Evolutionary conservation across 2,797 vertebrate genomes (phyloP), one percentile per base, ranked within the genome.

Genomic region (Tragopan temminckii): DNA sequence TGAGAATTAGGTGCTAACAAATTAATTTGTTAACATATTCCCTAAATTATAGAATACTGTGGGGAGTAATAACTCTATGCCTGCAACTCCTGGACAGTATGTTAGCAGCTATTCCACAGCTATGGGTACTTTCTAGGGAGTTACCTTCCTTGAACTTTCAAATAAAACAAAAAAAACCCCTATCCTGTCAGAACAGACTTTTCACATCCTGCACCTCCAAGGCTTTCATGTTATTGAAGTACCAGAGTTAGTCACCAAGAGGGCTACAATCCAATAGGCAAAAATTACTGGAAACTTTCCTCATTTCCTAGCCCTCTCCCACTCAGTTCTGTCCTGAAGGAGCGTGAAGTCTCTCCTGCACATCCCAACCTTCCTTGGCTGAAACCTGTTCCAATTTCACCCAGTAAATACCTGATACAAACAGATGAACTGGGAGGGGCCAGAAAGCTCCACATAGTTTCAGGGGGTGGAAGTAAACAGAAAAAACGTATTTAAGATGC

Each of bases 401-500:
- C 95, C 96, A 72, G 64, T 96, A 97, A 97, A 97, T 97, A 98
- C 98, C 97, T 98, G 97, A 98, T 96, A 93, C 43, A 94, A 97
- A 80, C 90, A 90, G 94, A 98, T 85, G 97, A 96, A 95, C 80
- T 90, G 98, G 98, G 97, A 97, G 98, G 97, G 96, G 96, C 97
- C 96, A 85, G 77, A 96, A 96, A 96, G 83, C 96, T 91, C 87
- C 93, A 96, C 91, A 90, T 59, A 35, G 96, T 87, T 95, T 84
- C 86, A 92, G 98, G 82, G 98, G 98, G 98, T 87, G 97, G 98
- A 98, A 98, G 98, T 97, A 97, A 98, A 98, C 66, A 97, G 96
- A 93, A 96, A 98, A 97, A 96, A 67, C 95, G 97, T 99, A 99
- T 99, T 99, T 99, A 99, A 99, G 98, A 98, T 98, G 98, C 97